Conservation (phyloP, 2,797 vertebrate genomes). For the Ctenopoma multispine region DNA sequence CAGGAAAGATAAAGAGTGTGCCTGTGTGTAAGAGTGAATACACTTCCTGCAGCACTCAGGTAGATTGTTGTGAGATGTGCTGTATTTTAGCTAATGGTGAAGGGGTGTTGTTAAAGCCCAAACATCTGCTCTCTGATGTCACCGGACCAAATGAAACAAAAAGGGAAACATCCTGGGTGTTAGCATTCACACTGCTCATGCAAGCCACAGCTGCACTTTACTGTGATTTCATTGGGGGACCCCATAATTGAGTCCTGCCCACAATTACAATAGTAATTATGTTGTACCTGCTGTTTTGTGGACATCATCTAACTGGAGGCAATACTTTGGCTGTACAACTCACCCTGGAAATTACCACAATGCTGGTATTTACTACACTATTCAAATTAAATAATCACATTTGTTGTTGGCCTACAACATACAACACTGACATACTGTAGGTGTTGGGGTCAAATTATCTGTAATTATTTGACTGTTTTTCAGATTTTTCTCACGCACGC, state of each 20-base stretch:
- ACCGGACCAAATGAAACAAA: constrained; percentile 41
- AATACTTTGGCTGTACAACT: constrained; percentile 26
- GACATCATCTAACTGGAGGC: constrained; percentile 24
- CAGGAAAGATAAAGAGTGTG: constrained; percentile 44
- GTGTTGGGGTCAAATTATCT: background rate
- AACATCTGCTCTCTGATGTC: constrained; percentile 48
- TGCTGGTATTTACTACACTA: constrained; percentile 35
- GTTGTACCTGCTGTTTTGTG: constrained; percentile 52
- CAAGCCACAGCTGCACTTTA: constrained; percentile 24
- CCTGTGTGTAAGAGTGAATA: constrained; percentile 24
- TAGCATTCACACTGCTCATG: constrained; percentile 7
- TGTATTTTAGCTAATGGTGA: constrained; percentile 10
- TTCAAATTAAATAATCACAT: constrained; percentile 23
- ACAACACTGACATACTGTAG: background rate
- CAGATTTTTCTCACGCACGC: constrained; percentile 7
- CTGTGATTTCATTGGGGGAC: constrained; percentile 33
- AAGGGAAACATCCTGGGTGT: constrained; percentile 16
- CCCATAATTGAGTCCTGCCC: constrained; percentile 50
- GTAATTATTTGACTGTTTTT: background rate
- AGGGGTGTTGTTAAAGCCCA: constrained; percentile 30
- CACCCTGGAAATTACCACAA: constrained; percentile 28
- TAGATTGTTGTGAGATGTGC: constrained; percentile 45
- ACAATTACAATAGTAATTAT: constrained; percentile 58
- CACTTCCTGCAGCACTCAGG: constrained; percentile 46
- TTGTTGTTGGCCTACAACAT: constrained; percentile 5